Conservation (phyloP, 2,888 invertebrate species). For the Galerucella pusilla region DNA sequence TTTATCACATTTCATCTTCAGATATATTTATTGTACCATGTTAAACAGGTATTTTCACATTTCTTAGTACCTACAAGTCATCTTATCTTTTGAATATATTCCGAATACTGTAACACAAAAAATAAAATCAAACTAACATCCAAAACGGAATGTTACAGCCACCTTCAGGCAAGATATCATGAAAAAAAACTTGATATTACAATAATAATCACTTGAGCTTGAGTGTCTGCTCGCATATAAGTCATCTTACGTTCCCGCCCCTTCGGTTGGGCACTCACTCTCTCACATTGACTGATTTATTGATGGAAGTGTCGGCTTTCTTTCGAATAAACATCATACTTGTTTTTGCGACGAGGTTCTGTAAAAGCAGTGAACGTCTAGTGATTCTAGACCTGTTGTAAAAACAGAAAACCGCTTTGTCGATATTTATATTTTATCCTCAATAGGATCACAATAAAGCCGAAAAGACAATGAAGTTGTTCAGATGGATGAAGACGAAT, state of each 20-base stretch:
- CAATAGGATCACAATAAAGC: slow-evolving; percentile 31
- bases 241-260: slow-evolving; percentile 64
- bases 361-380: slow-evolving; percentile 23
- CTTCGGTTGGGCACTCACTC: slow-evolving; percentile 61
- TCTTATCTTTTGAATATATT: neutral
- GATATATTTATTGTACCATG: too few species aligned
- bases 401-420: slow-evolving; percentile 28
- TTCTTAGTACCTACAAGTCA: neutral
- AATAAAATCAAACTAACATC: slow-evolving; percentile 6
- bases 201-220: slow-evolving; percentile 65
- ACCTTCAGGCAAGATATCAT: slow-evolving; percentile 57
- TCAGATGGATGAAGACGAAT: slow-evolving; percentile 9
- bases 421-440: slow-evolving; percentile 31
- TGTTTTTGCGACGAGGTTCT: slow-evolving; percentile 37
- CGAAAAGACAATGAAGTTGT: slow-evolving; percentile 37
- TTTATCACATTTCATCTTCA: too few species aligned
- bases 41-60: too few species aligned
- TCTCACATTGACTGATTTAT: slow-evolving; percentile 62
- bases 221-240: slow-evolving; percentile 63
- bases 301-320: slow-evolving; percentile 60
- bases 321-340: slow-evolving; percentile 41
- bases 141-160: slow-evolving; percentile 10
- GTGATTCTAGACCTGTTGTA: slow-evolving; percentile 32
- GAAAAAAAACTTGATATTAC: slow-evolving; percentile 62
- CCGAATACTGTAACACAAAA: neutral